A percentile compares a stretch with the other conserved stretches of the same genome.
These are phyloP conservation scores for Pelobates fuscus DNA, from an alignment of 2,113 vertebrate species.

Conservation along the genomic window DNA sequence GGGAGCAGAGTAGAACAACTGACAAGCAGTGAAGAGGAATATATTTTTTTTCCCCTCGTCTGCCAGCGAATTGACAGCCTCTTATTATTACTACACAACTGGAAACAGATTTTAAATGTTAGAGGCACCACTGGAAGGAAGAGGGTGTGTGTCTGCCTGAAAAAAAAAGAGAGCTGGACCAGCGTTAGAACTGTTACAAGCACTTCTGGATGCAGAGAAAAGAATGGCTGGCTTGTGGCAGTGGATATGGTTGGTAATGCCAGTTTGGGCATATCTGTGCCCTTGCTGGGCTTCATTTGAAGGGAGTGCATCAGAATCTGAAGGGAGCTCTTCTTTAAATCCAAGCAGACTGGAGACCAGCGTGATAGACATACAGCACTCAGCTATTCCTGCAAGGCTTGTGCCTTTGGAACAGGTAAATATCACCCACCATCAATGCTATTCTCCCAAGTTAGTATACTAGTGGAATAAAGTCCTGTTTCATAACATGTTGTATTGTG, in stretches of 20 bases:
- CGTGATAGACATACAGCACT: conserved; percentile 62
- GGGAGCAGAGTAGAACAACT: conserved; percentile 45
- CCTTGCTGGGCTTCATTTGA: conserved; percentile 58
- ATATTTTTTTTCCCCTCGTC: too few species aligned
- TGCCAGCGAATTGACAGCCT: conserved; percentile 50
- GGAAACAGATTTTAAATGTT: conserved; percentile 65
- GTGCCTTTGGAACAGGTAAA: conserved; percentile 68
- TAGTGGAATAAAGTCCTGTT: too few species aligned
- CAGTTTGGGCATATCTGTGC: conserved; percentile 63
- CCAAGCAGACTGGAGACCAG: conserved; percentile 63
- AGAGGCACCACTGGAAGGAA: conserved; percentile 59
- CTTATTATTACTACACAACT: conserved; percentile 65
- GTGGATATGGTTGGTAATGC: conserved; percentile 58
- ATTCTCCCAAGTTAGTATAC: too few species aligned
- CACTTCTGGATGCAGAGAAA: conserved; percentile 61
- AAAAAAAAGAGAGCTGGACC: conserved; percentile 54
- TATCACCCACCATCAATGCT: neutral
- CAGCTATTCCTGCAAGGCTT: conserved; percentile 60
- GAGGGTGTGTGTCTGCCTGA: conserved; percentile 53
- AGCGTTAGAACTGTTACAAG: conserved; percentile 53
- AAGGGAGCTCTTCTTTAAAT: conserved; percentile 67
- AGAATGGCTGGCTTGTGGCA: conserved; percentile 70
- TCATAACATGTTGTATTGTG: too few species aligned
- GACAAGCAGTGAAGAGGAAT: conserved; percentile 33
- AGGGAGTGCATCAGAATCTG: conserved; percentile 64